phyloP scores from a whole-genome alignment of 2,797 vertebrate species.

The Falco naumanni region DNA sequence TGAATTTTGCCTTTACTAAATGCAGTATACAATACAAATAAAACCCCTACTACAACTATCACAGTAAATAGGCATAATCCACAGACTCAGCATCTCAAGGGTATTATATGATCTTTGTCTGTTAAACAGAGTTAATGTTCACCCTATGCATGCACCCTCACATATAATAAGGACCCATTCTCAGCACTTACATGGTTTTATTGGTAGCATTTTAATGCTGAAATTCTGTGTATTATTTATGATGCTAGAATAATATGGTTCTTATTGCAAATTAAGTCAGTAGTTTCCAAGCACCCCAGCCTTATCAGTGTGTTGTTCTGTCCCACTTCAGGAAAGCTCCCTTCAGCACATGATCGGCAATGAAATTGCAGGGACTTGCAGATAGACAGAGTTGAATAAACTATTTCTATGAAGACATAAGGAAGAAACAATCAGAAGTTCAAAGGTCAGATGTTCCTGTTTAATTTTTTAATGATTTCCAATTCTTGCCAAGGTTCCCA shows the following conservation, averaged over 20 bases:
- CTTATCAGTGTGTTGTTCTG: neutral
- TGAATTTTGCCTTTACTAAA: neutral
- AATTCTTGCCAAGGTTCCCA: neutral
- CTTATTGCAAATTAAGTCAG: neutral
- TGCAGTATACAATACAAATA: neutral
- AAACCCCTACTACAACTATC: neutral
- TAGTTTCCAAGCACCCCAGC: neutral
- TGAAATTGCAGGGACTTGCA: neutral
- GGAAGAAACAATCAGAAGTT: conserved; percentile 16
- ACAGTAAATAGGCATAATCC: neutral
- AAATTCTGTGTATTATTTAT: neutral
- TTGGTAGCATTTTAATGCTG: neutral
- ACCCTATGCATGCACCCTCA: neutral
- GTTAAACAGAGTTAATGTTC: neutral
- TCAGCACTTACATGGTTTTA: neutral
- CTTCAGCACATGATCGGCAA: neutral
- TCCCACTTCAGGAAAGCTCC: neutral
- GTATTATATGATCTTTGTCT: neutral
- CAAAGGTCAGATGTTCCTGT: neutral
- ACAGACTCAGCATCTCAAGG: neutral
- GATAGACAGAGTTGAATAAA: neutral
- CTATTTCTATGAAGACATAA: neutral
- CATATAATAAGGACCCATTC: neutral
- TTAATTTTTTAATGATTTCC: conserved; percentile 49
- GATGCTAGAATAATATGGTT: neutral